Evolutionary conservation across 2,888 invertebrate species (phyloP), one percentile per base, ranked within the genome.

Genomic region (Apotomis capreana): DNA sequence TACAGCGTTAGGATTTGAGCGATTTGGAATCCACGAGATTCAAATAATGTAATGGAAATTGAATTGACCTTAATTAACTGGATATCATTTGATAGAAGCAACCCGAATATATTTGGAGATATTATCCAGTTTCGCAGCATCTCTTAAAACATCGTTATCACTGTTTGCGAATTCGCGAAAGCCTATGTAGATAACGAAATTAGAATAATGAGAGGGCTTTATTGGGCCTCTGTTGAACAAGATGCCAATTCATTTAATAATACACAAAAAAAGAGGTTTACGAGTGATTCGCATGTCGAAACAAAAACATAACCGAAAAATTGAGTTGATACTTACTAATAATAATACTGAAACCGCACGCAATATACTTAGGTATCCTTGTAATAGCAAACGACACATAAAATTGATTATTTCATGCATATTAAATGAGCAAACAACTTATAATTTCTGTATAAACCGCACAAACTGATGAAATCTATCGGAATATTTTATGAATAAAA

Each of bases 211-310:
- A 70, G 68, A 69, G 57, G 55, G 57, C 61, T 58, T n/a, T 10
- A 67, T 67, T 49, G 49, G 36, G n/a, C 49, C 44, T 60, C 55
- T 61, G 57, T 59, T 62, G 71, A 68, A 77, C 73, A 70, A 74
- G 74, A 76, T 67, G 59, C 54, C 64, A 74, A 76, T 77, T 76
- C 58, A 74, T 15, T 73, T 72, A 77, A 78, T 70, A 74, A 62
- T 73, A 73, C 73, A 74, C 70, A 52, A 61, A 78, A 78, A 74
- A 69, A 69, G 74, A 63, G 75, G 75, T 78, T 80, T 79, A 81
- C 70, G 78, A 79, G 75, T 74, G 61, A 74, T 85, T 65, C 75
- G 81, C 81, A 81, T 83, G 84, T 79, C 74, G 74, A 77, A 78
- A 78, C 76, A 68, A 73, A 82, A 81, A 80, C 75, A 76, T 75